Conservation (phyloP, 2,888 invertebrate genomes). For the Plagodis pulveraria region DNA sequence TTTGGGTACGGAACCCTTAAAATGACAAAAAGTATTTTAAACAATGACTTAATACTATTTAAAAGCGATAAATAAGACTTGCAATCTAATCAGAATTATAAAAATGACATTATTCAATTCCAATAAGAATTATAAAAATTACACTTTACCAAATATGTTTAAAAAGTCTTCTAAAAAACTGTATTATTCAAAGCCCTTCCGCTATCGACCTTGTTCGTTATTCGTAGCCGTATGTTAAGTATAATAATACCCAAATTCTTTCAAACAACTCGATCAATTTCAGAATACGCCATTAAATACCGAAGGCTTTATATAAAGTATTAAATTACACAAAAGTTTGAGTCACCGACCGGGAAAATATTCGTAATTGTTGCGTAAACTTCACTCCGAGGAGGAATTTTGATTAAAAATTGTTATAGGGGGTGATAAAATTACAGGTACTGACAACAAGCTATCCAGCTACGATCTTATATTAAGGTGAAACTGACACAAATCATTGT, state of each 20-base stretch:
- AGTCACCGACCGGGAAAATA: conserved; percentile 39
- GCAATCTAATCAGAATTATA: no score
- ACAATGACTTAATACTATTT: no score
- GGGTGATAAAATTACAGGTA: conserved; percentile 40
- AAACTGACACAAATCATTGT: background rate
- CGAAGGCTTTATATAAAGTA: conserved; percentile 35
- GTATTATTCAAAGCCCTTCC: no score
- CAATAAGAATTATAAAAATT: no score
- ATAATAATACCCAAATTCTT: conserved; percentile 36
- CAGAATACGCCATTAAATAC: conserved; percentile 43
- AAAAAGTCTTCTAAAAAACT: no score
- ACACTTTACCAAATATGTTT: no score
- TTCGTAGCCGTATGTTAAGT: background rate
- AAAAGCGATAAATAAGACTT: no score
- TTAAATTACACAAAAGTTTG: conserved; percentile 39
- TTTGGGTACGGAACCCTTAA: no score
- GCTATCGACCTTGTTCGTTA: no score
- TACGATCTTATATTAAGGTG: conserved; percentile 1
- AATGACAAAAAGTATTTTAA: no score
- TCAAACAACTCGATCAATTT: conserved; percentile 43
- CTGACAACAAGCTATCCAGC: conserved; percentile 7
- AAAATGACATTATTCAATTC: no score
- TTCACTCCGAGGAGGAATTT: conserved; percentile 39
- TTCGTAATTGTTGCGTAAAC: conserved; percentile 41
- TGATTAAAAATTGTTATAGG: conserved; percentile 42